Base-by-base conservation (phyloP, 2,797 vertebrate genomes). In the Lagodon rhomboides region DNA sequence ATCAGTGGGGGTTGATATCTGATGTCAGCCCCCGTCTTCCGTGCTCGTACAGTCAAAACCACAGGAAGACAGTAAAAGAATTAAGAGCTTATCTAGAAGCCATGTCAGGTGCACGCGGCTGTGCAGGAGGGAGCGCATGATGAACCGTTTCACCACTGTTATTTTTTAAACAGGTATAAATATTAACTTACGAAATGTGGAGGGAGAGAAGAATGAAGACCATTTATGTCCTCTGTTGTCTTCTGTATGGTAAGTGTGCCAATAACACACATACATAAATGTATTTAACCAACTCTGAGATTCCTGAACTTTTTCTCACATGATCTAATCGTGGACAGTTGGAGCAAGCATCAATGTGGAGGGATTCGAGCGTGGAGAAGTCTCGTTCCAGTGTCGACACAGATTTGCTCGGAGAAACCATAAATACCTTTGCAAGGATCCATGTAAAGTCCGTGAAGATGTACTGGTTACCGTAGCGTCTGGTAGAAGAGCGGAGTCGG, bases 351-450 rank as follows among this genome's bases (percentile, higher is more conserved):
- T 80, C 30, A 17, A 55, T 0, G 38, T 55, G 1, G 56, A 73
- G 11, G 87, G 80, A 69, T 8, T 47, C 0, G 80, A 85, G 25
- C 60, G 85, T 1, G 72, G 58, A 62, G 1, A 58, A 0, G 71
- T 92, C 12, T 73, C 53, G 0, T 85, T 93, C 68, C 18, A 1
- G 11, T 93, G 90, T 76, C 65, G 78, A 46, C 86, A 93, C 68
- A 50, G 0, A 6, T 0, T 9, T 0, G 91, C 89, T 0, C 0
- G 0, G 6, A 38, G 3, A 0, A 44, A 82, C 23, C 0, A 1
- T 0, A 94, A 92, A 71, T 93, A 93, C 75, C 27, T 94, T 56
- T 94, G 93, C 75, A 82, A n/a, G 47, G 15, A 87, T 49, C 51
- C 34, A 1, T 94, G 92, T 44, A 20, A 1, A 6, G 0, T 1